phyloP scores from a whole-genome alignment of 2,797 vertebrate genomes.

The Pantherophis alleghaniensis region DNA sequence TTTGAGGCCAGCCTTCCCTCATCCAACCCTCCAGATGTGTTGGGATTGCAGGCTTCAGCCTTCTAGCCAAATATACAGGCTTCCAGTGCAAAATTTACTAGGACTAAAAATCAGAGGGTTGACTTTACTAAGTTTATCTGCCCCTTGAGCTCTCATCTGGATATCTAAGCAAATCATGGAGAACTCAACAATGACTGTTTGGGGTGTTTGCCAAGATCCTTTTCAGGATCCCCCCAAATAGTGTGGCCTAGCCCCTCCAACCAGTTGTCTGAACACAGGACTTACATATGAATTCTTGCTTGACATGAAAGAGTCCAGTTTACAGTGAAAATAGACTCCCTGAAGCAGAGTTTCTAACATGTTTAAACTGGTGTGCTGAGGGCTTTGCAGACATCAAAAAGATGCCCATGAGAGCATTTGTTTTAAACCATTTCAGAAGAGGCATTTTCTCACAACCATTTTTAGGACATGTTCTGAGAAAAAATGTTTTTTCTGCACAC shows the following conservation, averaged over 20 bases:
- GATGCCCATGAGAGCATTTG: neutral
- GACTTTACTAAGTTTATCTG: neutral
- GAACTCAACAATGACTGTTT: neutral
- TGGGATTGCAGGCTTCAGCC: neutral
- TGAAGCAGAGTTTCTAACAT: neutral
- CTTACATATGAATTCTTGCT: neutral
- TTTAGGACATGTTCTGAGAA: constrained; percentile 19
- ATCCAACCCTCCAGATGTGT: neutral
- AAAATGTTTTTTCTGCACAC: neutral
- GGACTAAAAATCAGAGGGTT: neutral
- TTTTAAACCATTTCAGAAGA: constrained; percentile 9
- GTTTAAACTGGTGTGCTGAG: neutral
- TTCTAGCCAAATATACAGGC: neutral
- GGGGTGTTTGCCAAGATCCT: neutral
- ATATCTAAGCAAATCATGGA: neutral
- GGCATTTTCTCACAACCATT: constrained; percentile 24
- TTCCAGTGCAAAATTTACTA: neutral
- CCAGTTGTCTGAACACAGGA: neutral
- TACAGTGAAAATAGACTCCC: constrained; percentile 7
- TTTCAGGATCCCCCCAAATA: neutral
- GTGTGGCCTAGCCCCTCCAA: neutral
- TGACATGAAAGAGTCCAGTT: neutral
- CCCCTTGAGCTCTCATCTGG: neutral
- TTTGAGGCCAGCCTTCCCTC: neutral
- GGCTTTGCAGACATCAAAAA: constrained; percentile 12